Base-by-base conservation (phyloP, 2,113 vertebrate genomes). In the Lanius ludovicianus region DNA sequence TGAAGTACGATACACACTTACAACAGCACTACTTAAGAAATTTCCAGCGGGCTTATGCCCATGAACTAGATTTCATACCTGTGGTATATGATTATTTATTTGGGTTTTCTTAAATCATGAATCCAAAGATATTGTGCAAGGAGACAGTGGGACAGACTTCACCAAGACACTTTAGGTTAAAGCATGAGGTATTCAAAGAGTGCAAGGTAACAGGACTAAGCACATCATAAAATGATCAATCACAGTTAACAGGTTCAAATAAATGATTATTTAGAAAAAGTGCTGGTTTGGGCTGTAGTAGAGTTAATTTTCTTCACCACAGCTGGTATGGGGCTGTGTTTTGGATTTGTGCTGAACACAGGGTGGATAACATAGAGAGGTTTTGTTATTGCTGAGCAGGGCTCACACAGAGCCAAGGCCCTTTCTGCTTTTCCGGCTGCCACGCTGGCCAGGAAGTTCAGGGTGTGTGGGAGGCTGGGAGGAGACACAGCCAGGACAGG, bases 391-490 rank as follows among this genome's bases (percentile, higher is more conserved):
- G 33, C 27, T 39, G 63, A 52, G 18, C 33, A 60, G 33, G 12
- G 9, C 33, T 27, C 1, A 8, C 25, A 59, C 27, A 68, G 33
- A 44, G 53, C 10, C 7, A 21, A 28, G 37, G 8, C 8, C 5
- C 13, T 28, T 19, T 53, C 39, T 62, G 33, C 1, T 60, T 52
- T 56, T 16, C 6, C 2, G 21, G 10, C 11, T 15, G 30, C 11
- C n/a, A 11, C 0, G 0, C 16, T 47, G 53, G n/a, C 1, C 2
- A 12, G 62, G 46, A 30, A 19, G 17, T 7, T 53, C 1, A 1
- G 27, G 6, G 4, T 18, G 21, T 1, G 5, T 7, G 60, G n/a
- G 35, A 67, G 13, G 2, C 0, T 74, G 52, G 7, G 24, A 89
- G 10, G 9, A 25, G 46, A 53, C 28, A 46, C 13, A 60, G 62